Evolutionary conservation across 2,797 vertebrate species (phyloP), one percentile per base, ranked within the genome.

Genomic region (Melanotaenia boesemani): DNA sequence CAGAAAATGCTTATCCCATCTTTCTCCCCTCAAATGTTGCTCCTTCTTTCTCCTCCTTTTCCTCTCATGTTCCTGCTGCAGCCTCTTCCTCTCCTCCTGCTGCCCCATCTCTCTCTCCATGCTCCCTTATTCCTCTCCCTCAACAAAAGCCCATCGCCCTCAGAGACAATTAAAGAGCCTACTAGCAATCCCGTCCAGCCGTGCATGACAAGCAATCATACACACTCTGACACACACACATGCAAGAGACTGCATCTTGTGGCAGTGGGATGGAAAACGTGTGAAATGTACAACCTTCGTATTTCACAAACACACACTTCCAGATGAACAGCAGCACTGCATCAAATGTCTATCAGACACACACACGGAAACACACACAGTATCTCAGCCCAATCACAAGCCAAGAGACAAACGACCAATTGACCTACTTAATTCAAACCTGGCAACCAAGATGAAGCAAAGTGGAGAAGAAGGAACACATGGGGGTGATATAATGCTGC

Each of bases 351-450:
- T 26, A n/a, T n/a, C 32, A 50, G n/a, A 28, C 13, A 22, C 37
- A 71, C 63, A 32, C 60, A 72, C 37, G 57, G 61, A 36, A 36
- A 69, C 61, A 63, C 50, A 70, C n/a, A 65, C 1, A 50, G 57
- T 44, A 64, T 74, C 62, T 67, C 59, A 56, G 71, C 61, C 34
- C 22, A 59, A 61, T 65, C 26, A 44, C 72, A 72, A 22, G 70
- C 84, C 81, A 67, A 83, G 79, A 83, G 71, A 74, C 64, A 87
- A 85, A 83, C 65, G 63, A 83, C 77, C 81, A 89, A 80, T 78
- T 91, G 89, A 89, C 87, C 85, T 16, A 80, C 32, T 84, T 89
- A 74, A 74, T 79, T 80, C 74, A 79, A 82, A 83, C 78, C 77
- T 82, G 68, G 76, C 74, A 79, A 80, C 61, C 64, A 64, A 39